These are phyloP conservation scores for Puma concolor DNA, from an alignment of 2,113 vertebrate species.

Conservation along the genomic window DNA sequence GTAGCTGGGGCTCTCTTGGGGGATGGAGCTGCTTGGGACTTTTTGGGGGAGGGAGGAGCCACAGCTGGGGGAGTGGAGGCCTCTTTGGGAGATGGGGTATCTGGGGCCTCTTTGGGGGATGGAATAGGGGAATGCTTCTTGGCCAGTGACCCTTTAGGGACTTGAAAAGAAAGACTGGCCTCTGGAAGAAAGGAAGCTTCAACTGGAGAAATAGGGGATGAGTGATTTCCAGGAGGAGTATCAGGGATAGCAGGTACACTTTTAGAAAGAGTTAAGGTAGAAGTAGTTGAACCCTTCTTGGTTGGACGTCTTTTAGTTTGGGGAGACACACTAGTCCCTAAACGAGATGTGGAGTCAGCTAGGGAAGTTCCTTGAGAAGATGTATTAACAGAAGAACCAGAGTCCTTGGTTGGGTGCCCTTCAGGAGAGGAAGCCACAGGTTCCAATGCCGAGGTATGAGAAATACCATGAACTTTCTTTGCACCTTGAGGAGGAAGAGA, in stretches of 20 bases:
- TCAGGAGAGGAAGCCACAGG: conserved; percentile 8
- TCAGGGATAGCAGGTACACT: neutral
- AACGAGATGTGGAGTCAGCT: conserved; percentile 7
- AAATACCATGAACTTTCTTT: conserved; percentile 40
- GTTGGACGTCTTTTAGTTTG: conserved; percentile 35
- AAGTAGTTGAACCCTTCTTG: neutral
- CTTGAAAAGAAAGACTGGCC: conserved; percentile 39
- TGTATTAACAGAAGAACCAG: neutral
- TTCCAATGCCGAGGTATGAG: neutral
- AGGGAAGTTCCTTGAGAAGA: conserved; percentile 24
- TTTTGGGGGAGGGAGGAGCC: neutral
- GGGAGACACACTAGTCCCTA: conserved; percentile 43
- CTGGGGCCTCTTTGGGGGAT: neutral
- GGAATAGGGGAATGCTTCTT: neutral
- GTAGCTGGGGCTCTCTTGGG: neutral
- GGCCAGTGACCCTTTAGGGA: conserved; percentile 10
- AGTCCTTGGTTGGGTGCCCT: neutral
- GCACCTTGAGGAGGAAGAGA: neutral
- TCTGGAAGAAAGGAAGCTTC: conserved; percentile 58
- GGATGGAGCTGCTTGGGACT: neutral
- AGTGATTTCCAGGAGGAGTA: conserved; percentile 13
- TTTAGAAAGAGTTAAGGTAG: conserved; percentile 42
- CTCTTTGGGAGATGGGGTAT: neutral
- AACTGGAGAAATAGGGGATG: neutral
- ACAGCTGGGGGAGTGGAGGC: neutral